Evolutionary conservation across 2,113 vertebrate genomes (phyloP).

Genomic region (Sinocyclocheilus grahami): DNA sequence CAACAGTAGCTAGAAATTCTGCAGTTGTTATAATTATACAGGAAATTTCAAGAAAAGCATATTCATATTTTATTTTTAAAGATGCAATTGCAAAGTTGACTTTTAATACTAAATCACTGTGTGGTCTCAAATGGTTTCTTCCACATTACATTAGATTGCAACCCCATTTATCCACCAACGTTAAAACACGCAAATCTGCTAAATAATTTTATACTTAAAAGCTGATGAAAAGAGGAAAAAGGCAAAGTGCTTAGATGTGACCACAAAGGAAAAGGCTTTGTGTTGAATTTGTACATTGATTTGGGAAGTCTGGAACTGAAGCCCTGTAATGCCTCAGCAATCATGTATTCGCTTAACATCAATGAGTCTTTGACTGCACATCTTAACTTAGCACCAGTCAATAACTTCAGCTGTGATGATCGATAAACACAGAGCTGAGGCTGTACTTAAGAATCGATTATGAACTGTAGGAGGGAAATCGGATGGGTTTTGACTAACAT

Average conservation of each 20-base stretch:
- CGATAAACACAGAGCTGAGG: background rate
- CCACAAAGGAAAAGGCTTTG: slow-evolving; percentile 4
- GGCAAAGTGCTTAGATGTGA: background rate
- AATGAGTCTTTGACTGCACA: slow-evolving; percentile 25
- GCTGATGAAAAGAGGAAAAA: background rate
- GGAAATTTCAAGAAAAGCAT: background rate
- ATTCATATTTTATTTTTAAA: background rate
- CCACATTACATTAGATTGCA: background rate
- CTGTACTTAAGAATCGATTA: slow-evolving; percentile 16
- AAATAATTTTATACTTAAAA: background rate
- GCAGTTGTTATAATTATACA: background rate
- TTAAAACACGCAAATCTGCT: background rate
- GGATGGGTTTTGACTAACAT: background rate
- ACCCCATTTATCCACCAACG: background rate
- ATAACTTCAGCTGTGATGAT: slow-evolving; percentile 5
- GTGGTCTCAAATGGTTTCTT: background rate
- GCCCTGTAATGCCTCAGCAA: slow-evolving; percentile 17
- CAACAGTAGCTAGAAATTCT: background rate
- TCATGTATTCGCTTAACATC: slow-evolving; percentile 6
- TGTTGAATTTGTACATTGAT: slow-evolving; percentile 34
- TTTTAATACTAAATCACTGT: background rate
- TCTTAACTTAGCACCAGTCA: slow-evolving; percentile 33
- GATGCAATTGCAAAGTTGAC: background rate
- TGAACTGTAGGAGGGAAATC: background rate
- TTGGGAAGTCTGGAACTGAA: slow-evolving; percentile 11